These are phyloP conservation scores for Scyliorhinus canicula DNA, from an alignment of 2,797 vertebrate genomes.

Conservation along the genomic window DNA sequence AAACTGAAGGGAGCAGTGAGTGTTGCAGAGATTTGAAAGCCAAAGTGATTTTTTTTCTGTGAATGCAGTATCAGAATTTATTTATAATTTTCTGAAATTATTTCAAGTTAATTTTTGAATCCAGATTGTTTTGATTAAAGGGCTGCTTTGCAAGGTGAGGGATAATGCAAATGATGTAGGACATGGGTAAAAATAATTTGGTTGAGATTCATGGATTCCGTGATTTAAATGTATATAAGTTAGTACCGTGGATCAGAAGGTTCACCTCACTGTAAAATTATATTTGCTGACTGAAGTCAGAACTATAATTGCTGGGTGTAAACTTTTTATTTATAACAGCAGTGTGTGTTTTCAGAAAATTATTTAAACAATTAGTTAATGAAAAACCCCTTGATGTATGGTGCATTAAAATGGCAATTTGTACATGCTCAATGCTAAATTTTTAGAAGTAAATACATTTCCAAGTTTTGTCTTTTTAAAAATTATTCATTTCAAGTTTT, in stretches of 20 bases:
- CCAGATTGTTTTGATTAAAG: background rate
- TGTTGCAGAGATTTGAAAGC: background rate
- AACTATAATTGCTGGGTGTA: background rate
- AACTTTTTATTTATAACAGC: background rate
- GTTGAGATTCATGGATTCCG: background rate
- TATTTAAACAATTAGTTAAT: background rate
- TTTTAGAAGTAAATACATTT: background rate
- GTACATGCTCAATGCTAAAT: background rate
- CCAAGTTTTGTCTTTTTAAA: background rate
- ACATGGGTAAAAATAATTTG: background rate
- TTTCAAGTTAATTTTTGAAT: background rate
- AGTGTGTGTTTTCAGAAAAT: background rate
- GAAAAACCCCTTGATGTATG: background rate
- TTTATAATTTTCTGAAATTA: constrained; percentile 15
- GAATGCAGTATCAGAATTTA: background rate
- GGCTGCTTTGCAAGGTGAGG: background rate
- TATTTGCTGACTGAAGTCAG: background rate
- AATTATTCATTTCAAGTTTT: background rate
- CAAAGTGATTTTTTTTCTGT: background rate
- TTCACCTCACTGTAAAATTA: background rate
- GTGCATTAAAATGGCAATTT: background rate
- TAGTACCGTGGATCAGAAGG: background rate
- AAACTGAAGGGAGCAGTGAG: background rate
- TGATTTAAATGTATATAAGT: background rate
- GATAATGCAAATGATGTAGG: background rate